A percentile compares a stretch with the other conserved stretches of the same genome.
Conservation (phyloP, 2,113 vertebrate genomes). For the Sarotherodon lohbergeri region DNA sequence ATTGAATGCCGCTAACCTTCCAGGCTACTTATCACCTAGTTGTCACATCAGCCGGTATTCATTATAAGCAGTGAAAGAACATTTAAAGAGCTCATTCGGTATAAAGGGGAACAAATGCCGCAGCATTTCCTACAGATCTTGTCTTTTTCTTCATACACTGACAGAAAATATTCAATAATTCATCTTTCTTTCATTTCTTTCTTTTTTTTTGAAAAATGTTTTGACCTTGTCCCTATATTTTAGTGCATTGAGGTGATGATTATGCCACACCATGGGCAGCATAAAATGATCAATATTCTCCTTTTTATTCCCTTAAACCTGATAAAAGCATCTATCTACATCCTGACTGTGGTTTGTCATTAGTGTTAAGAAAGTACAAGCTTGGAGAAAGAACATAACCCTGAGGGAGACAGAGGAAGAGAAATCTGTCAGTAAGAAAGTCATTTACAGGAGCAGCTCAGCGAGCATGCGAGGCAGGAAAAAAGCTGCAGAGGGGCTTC, state of each 20-base stretch:
- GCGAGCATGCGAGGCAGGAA: background rate
- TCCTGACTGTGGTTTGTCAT: constrained; percentile 18
- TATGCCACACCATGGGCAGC: background rate
- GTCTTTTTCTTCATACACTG: background rate
- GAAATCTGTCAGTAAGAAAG: constrained; percentile 51
- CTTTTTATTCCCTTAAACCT: background rate
- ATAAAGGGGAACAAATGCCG: background rate
- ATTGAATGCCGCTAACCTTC: background rate
- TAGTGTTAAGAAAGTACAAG: constrained; percentile 33
- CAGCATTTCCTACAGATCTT: background rate
- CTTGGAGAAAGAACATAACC: constrained; percentile 33
- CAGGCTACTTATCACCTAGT: background rate
- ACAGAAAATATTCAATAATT: background rate
- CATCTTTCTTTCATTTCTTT: background rate
- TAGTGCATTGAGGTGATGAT: background rate
- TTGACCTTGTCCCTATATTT: background rate
- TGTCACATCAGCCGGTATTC: background rate
- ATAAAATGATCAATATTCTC: background rate
- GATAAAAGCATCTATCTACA: constrained; percentile 15
- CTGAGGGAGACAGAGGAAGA: constrained; percentile 19
- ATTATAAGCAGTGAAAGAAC: background rate
- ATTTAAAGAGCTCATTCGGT: background rate
- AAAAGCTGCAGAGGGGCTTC: constrained; percentile 17
- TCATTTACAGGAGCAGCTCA: constrained; percentile 50
- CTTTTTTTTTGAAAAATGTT: background rate